Conservation (phyloP, 2,113 vertebrate species). For the Anhinga rufa region DNA sequence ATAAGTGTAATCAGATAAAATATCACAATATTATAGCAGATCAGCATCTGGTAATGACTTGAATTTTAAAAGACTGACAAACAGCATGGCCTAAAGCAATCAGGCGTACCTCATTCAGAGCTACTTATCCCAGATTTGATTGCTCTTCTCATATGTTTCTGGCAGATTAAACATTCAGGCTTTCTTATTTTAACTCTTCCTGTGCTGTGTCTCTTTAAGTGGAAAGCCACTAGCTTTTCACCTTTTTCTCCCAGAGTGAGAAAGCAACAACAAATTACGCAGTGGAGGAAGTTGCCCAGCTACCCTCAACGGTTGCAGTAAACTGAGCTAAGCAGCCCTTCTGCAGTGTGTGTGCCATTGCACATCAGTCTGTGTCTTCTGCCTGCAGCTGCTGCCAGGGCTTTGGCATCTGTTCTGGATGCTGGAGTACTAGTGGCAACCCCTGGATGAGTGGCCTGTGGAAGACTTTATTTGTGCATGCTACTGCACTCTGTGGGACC, state of each 20-base stretch:
- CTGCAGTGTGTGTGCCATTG: neutral
- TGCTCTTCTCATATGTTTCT: conserved; percentile 73
- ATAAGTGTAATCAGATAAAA: conserved; percentile 89
- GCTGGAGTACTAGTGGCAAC: neutral
- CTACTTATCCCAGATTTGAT: conserved; percentile 72
- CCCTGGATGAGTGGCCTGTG: too few relatives aligned
- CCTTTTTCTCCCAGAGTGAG: neutral
- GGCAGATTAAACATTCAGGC: conserved; percentile 70
- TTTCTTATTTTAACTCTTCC: conserved; percentile 75
- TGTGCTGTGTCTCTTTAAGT: neutral
- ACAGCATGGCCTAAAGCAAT: conserved; percentile 77
- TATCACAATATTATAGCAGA: conserved; percentile 87
- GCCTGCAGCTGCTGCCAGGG: neutral
- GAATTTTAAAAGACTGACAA: conserved; percentile 82
- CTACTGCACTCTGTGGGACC: neutral
- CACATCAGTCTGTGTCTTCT: neutral
- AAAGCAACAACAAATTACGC: neutral
- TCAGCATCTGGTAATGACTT: conserved; percentile 80
- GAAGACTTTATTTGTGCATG: neutral
- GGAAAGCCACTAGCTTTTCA: conserved; percentile 21
- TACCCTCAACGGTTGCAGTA: neutral
- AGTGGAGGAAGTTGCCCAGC: neutral
- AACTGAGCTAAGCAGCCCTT: neutral
- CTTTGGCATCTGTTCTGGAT: neutral
- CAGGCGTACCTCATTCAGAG: conserved; percentile 69